Evolutionary conservation across 2,888 invertebrate species (phyloP).

Genomic region (Chymomyza amoena): DNA sequence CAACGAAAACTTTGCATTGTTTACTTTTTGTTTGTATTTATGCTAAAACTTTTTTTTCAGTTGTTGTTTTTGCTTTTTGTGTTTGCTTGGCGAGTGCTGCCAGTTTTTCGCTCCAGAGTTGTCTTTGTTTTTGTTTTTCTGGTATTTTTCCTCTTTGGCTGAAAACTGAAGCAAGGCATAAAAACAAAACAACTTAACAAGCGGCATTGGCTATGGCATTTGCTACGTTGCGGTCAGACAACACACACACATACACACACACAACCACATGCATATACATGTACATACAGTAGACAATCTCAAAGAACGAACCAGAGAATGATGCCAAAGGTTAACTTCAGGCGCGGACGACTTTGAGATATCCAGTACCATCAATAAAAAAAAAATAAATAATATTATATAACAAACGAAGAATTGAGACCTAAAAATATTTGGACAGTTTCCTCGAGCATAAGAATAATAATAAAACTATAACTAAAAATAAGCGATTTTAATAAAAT

Average conservation of each 20-base stretch:
- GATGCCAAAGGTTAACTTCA: no score
- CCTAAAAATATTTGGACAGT: no score
- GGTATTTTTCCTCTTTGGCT: conserved; percentile 38
- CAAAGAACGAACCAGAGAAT: no score
- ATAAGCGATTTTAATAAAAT: no score
- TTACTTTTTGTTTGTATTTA: conserved; percentile 62
- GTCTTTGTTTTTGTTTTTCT: conserved; percentile 22
- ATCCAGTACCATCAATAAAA: no score
- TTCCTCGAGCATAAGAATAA: no score
- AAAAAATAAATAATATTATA: no score
- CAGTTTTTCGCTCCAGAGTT: background rate
- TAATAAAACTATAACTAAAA: no score
- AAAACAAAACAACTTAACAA: conserved; percentile 59
- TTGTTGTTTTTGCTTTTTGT: background rate
- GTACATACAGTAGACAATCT: no score
- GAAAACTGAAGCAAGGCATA: conserved; percentile 57
- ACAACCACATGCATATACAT: no score
- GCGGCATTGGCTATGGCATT: conserved; percentile 28
- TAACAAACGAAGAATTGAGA: no score
- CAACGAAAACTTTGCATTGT: conserved; percentile 53
- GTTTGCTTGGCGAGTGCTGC: background rate
- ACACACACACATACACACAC: conserved; percentile 31
- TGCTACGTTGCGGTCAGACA: conserved; percentile 34
- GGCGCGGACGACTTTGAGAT: no score
- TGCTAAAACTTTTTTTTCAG: conserved; percentile 33